These are phyloP conservation scores for Cairina moschata DNA, from an alignment of 2,113 vertebrate species.

Conservation along the genomic window DNA sequence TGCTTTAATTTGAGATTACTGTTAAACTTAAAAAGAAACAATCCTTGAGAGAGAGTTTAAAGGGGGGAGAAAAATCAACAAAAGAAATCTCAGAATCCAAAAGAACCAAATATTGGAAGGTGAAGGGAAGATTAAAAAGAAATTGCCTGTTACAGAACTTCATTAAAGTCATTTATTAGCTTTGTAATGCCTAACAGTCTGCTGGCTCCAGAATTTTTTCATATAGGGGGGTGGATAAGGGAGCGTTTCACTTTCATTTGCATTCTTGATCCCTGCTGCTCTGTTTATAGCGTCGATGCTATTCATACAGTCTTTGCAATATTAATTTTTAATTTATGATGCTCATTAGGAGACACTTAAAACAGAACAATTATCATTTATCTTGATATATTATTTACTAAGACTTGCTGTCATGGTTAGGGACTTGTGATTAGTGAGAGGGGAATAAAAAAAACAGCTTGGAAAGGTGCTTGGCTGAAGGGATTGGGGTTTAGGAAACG, in stretches of 20 bases:
- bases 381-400: slow-evolving; percentile 99
- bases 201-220: slow-evolving; percentile 61
- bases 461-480: slow-evolving; percentile 58
- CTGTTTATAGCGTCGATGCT: slow-evolving; percentile 84
- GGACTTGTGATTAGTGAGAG: slow-evolving; percentile 82
- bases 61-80: neutral
- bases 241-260: slow-evolving; percentile 81
- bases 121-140: slow-evolving; percentile 55
- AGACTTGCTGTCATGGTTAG: slow-evolving; percentile 91
- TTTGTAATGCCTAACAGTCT: slow-evolving; percentile 60
- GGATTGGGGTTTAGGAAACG: slow-evolving; percentile 49
- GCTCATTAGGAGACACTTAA: slow-evolving; percentile 95
- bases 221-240: slow-evolving; percentile 44
- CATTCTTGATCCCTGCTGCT: slow-evolving; percentile 82
- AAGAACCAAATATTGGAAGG: slow-evolving; percentile 40
- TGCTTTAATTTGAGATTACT: slow-evolving; percentile 40
- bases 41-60: neutral
- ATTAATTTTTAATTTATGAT: slow-evolving; percentile 97
- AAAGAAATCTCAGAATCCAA: neutral
- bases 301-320: slow-evolving; percentile 90
- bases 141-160: slow-evolving; percentile 54
- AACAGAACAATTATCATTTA: slow-evolving; percentile 98
- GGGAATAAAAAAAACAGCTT: slow-evolving; percentile 72
- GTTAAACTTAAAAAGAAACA: slow-evolving; percentile 6
- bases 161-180: slow-evolving; percentile 70